These are phyloP conservation scores for Ectemnius continuus DNA, from an alignment of 2,888 invertebrate genomes.

Conservation along the genomic window DNA sequence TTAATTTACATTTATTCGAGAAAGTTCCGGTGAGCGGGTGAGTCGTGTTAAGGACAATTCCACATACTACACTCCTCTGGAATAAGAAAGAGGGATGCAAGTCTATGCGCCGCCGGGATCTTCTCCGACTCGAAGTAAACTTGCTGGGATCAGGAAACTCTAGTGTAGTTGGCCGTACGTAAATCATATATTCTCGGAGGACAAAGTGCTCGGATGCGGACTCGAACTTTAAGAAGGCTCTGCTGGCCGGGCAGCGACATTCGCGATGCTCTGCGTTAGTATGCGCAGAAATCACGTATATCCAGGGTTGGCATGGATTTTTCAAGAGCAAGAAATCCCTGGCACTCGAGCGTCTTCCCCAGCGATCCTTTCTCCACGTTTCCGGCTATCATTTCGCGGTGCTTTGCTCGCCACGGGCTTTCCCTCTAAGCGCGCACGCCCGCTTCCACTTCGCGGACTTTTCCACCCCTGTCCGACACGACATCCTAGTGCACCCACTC, in stretches of 20 bases:
- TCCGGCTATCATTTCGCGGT: constrained; percentile 17
- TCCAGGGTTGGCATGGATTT: constrained; percentile 15
- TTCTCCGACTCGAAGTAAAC: constrained; percentile 8
- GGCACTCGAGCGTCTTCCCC: constrained; percentile 21
- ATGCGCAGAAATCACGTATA: constrained; percentile 25
- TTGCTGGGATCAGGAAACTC: constrained; percentile 3
- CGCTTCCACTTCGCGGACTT: constrained; percentile 11
- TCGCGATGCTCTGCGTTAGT: constrained; percentile 21
- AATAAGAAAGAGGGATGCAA: constrained; percentile 3
- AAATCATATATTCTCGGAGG: constrained; percentile 30
- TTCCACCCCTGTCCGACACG: constrained; percentile 16
- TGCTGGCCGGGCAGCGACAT: constrained; percentile 24
- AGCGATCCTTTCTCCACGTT: constrained; percentile 12
- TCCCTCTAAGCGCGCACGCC: neutral
- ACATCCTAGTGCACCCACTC: constrained; percentile 15
- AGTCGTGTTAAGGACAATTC: neutral
- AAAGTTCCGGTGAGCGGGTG: neutral
- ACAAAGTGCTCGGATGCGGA: constrained; percentile 30
- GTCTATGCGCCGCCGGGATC: neutral
- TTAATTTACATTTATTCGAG: neutral
- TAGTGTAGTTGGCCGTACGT: constrained; percentile 8
- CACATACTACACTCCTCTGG: neutral
- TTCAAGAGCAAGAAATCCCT: constrained; percentile 23
- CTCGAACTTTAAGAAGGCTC: constrained; percentile 36
- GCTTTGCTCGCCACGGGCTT: neutral